Evolutionary conservation across 2,797 vertebrate genomes (phyloP), one percentile per base, ranked within the genome.

Genomic region (Chelon labrosus): DNA sequence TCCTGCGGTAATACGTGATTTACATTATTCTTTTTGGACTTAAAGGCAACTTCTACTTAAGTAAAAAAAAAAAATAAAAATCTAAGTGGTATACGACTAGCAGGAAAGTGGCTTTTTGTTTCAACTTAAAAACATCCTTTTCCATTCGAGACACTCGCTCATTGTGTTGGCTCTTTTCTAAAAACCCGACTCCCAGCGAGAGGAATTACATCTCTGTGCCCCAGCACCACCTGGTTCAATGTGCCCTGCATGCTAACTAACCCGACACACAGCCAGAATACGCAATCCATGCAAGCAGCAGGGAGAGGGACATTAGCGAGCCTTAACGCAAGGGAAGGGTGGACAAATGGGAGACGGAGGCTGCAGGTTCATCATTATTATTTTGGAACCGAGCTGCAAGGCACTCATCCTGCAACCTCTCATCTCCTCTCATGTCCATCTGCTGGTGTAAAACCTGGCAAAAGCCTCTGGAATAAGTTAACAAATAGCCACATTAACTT

Each of bases 191-290:
- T 82, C 64, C 85, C 22, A 44, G 72, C 57, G 67, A 86, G 66
- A 77, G 73, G 76, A 91, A 90, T 86, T 85, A 88, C 70, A 83
- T 77, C 88, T 59, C 75, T 27, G 62, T 42, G 64, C 60, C 50
- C 83, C 67, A 38, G 64, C 82, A 79, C 77, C 77, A 91, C 87
- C 87, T 87, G 84, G 55, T 63, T 85, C 68, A 73, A 64, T 78
- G 86, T 66, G 80, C 75, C 71, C 71, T 73, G 89, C 82, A 91
- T 92, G 78, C 55, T 84, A 92, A 92, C 59, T 37, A 81, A 58
- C 19, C 65, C 74, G 60, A 85, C 68, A 63, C 72, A 67, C 83
- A 86, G 55, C 67, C 54, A 53, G 89, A 91, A 90, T 88, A 75
- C 85, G 74, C 79, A 91, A 86, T 88, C 70, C n/a, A 80, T 52